Conservation (phyloP, 2,797 vertebrate species). For the Pelodytes ibericus region DNA sequence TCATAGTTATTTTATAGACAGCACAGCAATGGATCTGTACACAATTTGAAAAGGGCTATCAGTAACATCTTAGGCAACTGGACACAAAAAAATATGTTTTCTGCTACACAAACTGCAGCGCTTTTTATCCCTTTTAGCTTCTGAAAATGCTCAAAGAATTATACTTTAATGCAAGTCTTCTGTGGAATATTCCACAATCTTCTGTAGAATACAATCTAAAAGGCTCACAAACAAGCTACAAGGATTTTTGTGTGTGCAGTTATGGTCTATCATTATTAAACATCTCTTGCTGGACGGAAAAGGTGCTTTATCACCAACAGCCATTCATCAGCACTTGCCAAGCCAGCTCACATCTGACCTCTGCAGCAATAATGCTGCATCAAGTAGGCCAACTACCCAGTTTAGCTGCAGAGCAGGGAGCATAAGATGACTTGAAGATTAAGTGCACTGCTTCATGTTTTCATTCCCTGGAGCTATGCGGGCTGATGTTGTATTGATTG, state of each 20-base stretch:
- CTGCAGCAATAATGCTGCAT: constrained; percentile 95
- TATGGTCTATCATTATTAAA: constrained; percentile 95
- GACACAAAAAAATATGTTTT: constrained; percentile 19
- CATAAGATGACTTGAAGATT: constrained; percentile 92
- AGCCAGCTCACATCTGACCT: constrained; percentile 94
- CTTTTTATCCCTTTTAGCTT: neutral
- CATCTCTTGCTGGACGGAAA: constrained; percentile 87
- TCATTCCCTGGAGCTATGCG: constrained; percentile 88
- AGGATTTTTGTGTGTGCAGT: constrained; percentile 79
- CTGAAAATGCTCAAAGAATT: constrained; percentile 37
- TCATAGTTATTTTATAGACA: constrained; percentile 51
- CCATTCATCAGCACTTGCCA: constrained; percentile 89
- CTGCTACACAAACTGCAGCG: constrained; percentile 31
- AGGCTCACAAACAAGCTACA: constrained; percentile 72
- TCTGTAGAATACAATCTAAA: constrained; percentile 41
- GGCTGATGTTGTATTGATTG: constrained; percentile 97
- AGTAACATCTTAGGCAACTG: constrained; percentile 20
- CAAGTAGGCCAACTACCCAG: constrained; percentile 96
- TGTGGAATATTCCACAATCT: constrained; percentile 23
- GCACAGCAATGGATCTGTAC: constrained; percentile 33
- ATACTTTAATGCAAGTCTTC: constrained; percentile 36
- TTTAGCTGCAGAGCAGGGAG: constrained; percentile 96
- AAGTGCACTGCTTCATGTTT: constrained; percentile 91
- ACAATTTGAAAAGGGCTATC: constrained; percentile 39
- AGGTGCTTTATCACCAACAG: constrained; percentile 88